Evolutionary conservation across 1,140 invertebrate genomes (phyloP), one percentile per base, ranked within the genome.

Genomic region (Achroia grisella): DNA sequence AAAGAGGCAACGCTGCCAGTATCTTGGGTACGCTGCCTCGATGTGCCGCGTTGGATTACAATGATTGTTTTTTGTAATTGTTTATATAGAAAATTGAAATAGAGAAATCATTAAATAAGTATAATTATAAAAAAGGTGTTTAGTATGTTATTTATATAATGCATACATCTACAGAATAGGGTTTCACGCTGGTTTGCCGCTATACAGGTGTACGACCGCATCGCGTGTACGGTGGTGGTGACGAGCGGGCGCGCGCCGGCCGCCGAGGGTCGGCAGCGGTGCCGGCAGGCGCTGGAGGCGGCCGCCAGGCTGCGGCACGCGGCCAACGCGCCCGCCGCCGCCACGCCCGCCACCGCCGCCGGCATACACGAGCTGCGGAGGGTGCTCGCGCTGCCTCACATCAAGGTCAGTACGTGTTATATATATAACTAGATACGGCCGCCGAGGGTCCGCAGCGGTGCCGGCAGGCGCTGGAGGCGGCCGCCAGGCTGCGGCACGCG

Each of bases 191-290:
- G n/a, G n/a, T n/a, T n/a, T n/a, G n/a, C n/a, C n/a, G n/a, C n/a
- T 39, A 14, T 31, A 2, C 80, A 95, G 94, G 89, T 96, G 52
- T 96, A 95, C 81, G 95, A 97, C 85, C 90, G 91, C 54, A 95
- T 97, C 55, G 91, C 93, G 41, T 93, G 91, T 62, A 90, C 91
- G 51, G 89, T 93, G 40, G 90, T 93, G 52, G 91, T 92, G 58
- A 91, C 92, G 43, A 86, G 88, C 23, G 88, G 89, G 10, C 89
- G 92, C 44, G 89, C 93, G 48, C 94, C 94, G 6, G 90, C 92
- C 10, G 91, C 91, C 34, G 95, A 97, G 75, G 94, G 91, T 12
- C 91, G 95, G 9, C 87, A 91, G 49, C 91, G 92, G 56, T 91
- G 92, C 49, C 90, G 93, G 55, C 92, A 94, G 56, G 91, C 92